Evolutionary conservation across 2,888 invertebrate species (phyloP).

Genomic region (Auanema freiburgensis): DNA sequence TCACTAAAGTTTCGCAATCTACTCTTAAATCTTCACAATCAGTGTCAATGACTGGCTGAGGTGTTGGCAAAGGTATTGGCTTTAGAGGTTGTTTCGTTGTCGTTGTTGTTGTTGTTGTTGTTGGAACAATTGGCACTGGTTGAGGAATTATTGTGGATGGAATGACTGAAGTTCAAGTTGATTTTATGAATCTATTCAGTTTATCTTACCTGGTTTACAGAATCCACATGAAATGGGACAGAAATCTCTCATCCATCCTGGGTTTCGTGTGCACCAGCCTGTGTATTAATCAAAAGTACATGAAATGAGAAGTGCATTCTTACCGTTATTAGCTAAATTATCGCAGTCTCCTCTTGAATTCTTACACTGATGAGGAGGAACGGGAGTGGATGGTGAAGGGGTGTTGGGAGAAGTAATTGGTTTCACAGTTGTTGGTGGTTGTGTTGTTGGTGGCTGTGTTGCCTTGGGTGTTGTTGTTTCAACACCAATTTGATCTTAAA

Average conservation of each 20-base stretch:
- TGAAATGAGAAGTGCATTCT: background rate
- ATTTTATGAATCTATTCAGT: background rate
- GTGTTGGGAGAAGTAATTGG: conserved; percentile 24
- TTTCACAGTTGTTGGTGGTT: conserved; percentile 7
- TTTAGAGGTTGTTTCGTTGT: too few relatives aligned
- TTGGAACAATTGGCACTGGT: background rate
- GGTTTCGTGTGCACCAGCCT: conserved; percentile 62
- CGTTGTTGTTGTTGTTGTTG: too few relatives aligned
- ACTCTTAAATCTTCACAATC: conserved; percentile 62
- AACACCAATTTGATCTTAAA: conserved; percentile 5
- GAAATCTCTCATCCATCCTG: conserved; percentile 58
- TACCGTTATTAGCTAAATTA: conserved; percentile 55
- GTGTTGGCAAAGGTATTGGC: conserved; percentile 15
- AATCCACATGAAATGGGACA: conserved; percentile 57
- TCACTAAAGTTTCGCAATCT: conserved; percentile 49
- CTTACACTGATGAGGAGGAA: conserved; percentile 42
- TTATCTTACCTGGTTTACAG: conserved; percentile 35
- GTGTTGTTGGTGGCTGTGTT: conserved; percentile 16
- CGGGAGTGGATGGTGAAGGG: conserved; percentile 24
- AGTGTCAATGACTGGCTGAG: conserved; percentile 24
- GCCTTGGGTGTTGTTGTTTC: conserved; percentile 11
- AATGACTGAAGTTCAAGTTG: background rate
- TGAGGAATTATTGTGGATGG: background rate
- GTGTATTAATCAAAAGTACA: conserved; percentile 8
- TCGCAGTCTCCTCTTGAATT: conserved; percentile 60